Conservation (phyloP, 2,797 vertebrate genomes). For the Microhierax caerulescens region DNA sequence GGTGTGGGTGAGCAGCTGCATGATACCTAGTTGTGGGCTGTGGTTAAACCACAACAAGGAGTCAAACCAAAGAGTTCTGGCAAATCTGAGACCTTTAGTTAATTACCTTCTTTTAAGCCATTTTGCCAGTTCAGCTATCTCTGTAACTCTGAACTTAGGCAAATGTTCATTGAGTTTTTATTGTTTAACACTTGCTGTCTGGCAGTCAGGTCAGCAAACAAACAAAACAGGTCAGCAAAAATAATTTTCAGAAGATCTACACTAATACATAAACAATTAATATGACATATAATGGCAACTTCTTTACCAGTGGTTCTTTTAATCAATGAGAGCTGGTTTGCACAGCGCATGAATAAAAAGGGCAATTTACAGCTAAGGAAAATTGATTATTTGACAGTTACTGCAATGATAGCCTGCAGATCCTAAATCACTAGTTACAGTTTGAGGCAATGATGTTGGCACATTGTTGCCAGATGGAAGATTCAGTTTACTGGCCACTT, state of each 20-base stretch:
- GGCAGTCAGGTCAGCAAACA: background rate
- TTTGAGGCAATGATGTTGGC: background rate
- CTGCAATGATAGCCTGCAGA: background rate
- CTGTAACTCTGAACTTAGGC: background rate
- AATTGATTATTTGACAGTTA: background rate
- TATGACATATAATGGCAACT: background rate
- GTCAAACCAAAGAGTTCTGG: background rate
- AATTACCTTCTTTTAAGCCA: background rate
- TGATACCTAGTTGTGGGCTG: too few species aligned
- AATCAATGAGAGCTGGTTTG: background rate
- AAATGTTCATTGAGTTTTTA: background rate
- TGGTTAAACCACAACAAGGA: background rate
- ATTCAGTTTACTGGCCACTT: slow-evolving; percentile 16
- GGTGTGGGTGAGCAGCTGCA: too few species aligned
- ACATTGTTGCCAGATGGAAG: slow-evolving; percentile 1
- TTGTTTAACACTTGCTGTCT: background rate
- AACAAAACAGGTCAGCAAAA: background rate
- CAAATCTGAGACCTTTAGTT: background rate
- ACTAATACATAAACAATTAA: background rate
- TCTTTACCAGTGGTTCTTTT: background rate
- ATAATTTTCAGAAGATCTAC: background rate
- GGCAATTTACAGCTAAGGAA: background rate
- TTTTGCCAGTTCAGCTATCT: background rate
- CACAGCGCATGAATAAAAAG: background rate
- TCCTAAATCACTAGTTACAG: background rate